Evolutionary conservation across 1,140 invertebrate species (phyloP).

Genomic region (Ostrea edulis): DNA sequence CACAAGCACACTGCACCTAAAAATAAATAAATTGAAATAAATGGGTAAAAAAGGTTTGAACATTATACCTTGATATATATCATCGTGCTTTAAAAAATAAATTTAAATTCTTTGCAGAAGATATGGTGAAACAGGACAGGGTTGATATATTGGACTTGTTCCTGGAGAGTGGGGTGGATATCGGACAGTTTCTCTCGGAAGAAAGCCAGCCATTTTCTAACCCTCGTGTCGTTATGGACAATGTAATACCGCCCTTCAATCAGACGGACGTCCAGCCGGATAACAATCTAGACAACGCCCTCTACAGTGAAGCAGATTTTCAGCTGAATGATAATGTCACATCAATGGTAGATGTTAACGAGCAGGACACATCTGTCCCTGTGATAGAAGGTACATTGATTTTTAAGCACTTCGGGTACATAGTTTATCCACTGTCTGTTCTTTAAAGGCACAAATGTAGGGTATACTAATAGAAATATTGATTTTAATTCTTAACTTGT

Average conservation of each 20-base stretch:
- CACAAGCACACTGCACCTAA: background rate
- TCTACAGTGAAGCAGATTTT: background rate
- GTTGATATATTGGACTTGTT: slow-evolving; percentile 54
- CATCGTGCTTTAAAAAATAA: background rate
- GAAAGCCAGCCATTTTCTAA: slow-evolving; percentile 37
- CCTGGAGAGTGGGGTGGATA: slow-evolving; percentile 41
- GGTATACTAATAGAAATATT: background rate
- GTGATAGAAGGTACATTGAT: slow-evolving; percentile 4
- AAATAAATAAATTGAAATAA: background rate
- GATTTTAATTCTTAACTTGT: background rate
- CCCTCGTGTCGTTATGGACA: background rate
- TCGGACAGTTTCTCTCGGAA: slow-evolving; percentile 35
- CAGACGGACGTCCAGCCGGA: background rate
- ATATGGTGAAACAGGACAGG: slow-evolving; percentile 58
- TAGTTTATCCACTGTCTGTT: too few relatives aligned
- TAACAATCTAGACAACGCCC: background rate
- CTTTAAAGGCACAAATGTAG: too few relatives aligned
- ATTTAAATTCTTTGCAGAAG: background rate
- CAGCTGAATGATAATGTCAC: background rate
- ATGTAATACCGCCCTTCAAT: background rate
- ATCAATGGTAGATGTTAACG: background rate
- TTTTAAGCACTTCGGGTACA: background rate
- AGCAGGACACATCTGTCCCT: background rate
- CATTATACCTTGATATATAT: background rate
- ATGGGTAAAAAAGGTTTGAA: background rate